A percentile compares a stretch with the other conserved stretches of the same genome.
Conservation (phyloP, 2,888 invertebrate species). For the Rotaria macrura region DNA sequence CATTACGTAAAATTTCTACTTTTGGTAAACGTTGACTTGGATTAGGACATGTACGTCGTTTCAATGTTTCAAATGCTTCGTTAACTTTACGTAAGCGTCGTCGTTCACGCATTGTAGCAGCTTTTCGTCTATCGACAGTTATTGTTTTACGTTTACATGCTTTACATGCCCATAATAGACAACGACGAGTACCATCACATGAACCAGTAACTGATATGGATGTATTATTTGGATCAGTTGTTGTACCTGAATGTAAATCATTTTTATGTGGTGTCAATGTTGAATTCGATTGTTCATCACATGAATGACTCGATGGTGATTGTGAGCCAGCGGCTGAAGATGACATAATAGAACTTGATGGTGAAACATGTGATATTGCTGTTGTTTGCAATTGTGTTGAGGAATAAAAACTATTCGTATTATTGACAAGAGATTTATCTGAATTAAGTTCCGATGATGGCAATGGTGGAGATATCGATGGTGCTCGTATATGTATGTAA, state of each 20-base stretch:
- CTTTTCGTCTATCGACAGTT: slow-evolving; percentile 71
- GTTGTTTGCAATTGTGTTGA: background rate
- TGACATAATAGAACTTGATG: background rate
- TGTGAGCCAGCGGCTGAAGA: slow-evolving; percentile 62
- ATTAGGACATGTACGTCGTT: slow-evolving; percentile 80
- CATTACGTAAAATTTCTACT: slow-evolving; percentile 87
- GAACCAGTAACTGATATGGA: background rate
- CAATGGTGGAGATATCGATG: background rate
- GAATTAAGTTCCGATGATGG: background rate
- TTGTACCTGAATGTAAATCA: slow-evolving; percentile 59
- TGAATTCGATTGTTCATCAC: background rate
- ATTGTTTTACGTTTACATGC: slow-evolving; percentile 34
- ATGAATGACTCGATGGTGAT: background rate
- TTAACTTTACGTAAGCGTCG: slow-evolving; percentile 88
- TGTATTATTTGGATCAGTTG: background rate
- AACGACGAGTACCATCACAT: slow-evolving; percentile 38
- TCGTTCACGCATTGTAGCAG: slow-evolving; percentile 85
- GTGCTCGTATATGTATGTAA: background rate
- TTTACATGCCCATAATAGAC: slow-evolving; percentile 37
- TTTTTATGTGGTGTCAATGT: slow-evolving; percentile 68
- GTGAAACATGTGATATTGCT: background rate
- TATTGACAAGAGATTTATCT: background rate
- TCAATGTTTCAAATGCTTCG: slow-evolving; percentile 89
- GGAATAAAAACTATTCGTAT: background rate
- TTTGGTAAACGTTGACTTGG: slow-evolving; percentile 91